These are phyloP conservation scores for Scaptomyza reducta DNA, from an alignment of 2,888 invertebrate genomes.

Conservation along the genomic window DNA sequence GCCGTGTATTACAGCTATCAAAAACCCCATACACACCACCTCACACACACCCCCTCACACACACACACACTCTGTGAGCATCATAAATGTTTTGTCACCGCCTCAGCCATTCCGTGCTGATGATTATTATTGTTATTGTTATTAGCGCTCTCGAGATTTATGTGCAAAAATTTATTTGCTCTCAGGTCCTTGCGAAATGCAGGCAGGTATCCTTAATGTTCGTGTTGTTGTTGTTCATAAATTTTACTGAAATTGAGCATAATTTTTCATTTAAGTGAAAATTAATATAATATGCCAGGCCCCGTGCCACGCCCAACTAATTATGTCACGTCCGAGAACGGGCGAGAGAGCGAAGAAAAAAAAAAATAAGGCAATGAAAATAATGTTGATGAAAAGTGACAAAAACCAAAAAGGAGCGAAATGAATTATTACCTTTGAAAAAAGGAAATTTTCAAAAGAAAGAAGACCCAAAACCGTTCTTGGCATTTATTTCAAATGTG, in stretches of 20 bases:
- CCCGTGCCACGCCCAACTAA: slow-evolving; percentile 54
- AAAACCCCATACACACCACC: not conserved
- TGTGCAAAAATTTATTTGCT: slow-evolving; percentile 66
- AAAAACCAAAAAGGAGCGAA: too few relatives aligned
- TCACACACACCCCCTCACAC: not conserved
- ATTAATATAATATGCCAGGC: slow-evolving; percentile 73
- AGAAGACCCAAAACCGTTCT: too few relatives aligned
- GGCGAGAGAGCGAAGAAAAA: too few relatives aligned
- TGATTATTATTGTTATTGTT: slow-evolving; percentile 78
- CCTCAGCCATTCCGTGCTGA: slow-evolving; percentile 45
- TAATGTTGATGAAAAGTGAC: too few relatives aligned
- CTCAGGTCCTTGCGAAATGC: slow-evolving; percentile 14
- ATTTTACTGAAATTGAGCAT: slow-evolving; percentile 75
- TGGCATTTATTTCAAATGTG: too few relatives aligned
- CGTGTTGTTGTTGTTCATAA: slow-evolving; percentile 40
- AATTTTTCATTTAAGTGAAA: slow-evolving; percentile 80
- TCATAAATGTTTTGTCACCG: slow-evolving; percentile 52
- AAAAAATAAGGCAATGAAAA: too few relatives aligned
- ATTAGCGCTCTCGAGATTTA: slow-evolving; percentile 72
- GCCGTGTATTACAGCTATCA: slow-evolving; percentile 40
- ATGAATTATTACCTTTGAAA: too few relatives aligned
- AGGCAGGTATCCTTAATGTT: slow-evolving; percentile 2
- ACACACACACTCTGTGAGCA: slow-evolving; percentile 7
- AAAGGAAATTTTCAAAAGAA: too few relatives aligned
- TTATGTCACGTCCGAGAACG: slow-evolving; percentile 66